These are phyloP conservation scores for Lophura nycthemera DNA, from an alignment of 2,113 vertebrate species.

Conservation along the genomic window DNA sequence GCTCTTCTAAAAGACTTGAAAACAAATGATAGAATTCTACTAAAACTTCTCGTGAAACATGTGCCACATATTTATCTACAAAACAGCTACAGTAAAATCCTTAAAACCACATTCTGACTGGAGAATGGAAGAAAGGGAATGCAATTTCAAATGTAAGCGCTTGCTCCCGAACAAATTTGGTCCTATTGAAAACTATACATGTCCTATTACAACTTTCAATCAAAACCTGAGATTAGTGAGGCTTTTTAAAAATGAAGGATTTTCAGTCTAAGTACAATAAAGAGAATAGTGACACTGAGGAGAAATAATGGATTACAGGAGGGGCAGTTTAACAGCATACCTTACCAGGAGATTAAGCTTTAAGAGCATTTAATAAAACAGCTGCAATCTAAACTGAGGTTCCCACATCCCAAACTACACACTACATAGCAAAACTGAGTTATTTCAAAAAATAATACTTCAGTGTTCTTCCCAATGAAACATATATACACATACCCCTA, in stretches of 20 bases:
- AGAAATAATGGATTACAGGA: not conserved
- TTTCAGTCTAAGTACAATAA: not conserved
- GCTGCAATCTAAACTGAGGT: not conserved
- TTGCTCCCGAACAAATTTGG: conserved; percentile 19
- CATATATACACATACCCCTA: not conserved
- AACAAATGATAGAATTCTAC: not conserved
- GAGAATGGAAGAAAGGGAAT: accelerated
- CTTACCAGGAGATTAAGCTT: conserved; percentile 8
- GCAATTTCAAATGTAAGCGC: not conserved
- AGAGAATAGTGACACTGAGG: not conserved
- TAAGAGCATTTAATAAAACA: conserved; percentile 25
- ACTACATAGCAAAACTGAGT: not conserved
- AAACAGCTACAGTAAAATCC: not conserved
- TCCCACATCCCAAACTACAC: not conserved
- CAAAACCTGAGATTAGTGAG: conserved; percentile 23
- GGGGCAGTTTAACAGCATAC: not conserved
- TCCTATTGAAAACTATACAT: conserved; percentile 9
- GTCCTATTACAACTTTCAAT: not conserved
- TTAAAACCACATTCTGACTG: not conserved
- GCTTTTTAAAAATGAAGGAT: not conserved
- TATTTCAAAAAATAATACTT: conserved; percentile 13
- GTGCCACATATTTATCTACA: not conserved
- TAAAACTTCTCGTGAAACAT: not conserved
- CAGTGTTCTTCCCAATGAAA: not conserved
- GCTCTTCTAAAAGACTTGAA: not conserved